Evolutionary conservation across 2,888 invertebrate species (phyloP), one percentile per base, ranked within the genome.

Genomic region (Prenolepis imparis): DNA sequence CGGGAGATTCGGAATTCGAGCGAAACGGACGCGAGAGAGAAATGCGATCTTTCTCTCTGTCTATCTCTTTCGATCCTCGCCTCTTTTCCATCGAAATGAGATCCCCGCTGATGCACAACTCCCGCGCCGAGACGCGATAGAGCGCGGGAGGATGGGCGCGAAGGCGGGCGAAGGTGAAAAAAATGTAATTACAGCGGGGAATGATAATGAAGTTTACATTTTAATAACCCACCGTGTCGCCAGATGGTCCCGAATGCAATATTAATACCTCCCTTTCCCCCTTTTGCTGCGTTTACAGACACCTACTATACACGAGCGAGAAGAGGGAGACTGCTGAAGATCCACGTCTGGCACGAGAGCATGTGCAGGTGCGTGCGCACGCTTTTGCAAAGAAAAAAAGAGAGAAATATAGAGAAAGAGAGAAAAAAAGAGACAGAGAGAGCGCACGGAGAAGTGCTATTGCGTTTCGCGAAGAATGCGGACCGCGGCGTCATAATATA

Each of bases 131-230:
- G 32, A 55, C 48, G 28, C 15, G 41, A 44, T 4, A 18, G 48
- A 11, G 21, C 15, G 72, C 55, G 70, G 12, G 64, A 57, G 75
- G 59, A 81, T 21, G 67, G 44, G 24, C 48, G 48, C 48, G 48
- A 74, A 66, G 66, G 15, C 41, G 68, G 39, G n/a, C 28, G 55
- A 59, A 63, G 55, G 72, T 44, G 78, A 86, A 90, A 91, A 89
- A 89, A 91, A 89, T 91, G 88, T 88, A 91, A 91, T 91, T 91
- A 91, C 91, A 90, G 70, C 85, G 82, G 86, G 78, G 91, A 91
- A 91, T 91, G 91, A 91, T 91, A 91, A 91, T 91, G 91, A 91
- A 91, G 91, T 91, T 91, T 91, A 91, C 91, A 91, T 91, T 91
- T 91, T 91, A 91, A 91, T 91, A 91, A 91, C 91, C 87, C 86